These are phyloP conservation scores for Euclidia mi DNA, from an alignment of 2,888 invertebrate genomes.

Conservation along the genomic window DNA sequence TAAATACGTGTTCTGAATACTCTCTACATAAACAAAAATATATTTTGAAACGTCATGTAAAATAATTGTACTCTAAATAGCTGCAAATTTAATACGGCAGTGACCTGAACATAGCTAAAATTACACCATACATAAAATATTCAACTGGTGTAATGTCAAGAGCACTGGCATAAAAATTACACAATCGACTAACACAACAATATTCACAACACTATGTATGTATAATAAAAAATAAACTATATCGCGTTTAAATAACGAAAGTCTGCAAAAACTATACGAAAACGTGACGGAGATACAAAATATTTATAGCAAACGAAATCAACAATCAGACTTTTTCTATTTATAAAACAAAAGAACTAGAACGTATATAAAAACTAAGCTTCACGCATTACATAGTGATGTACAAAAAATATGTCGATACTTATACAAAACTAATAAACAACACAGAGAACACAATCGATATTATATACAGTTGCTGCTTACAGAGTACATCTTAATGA, in stretches of 20 bases:
- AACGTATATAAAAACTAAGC: conserved; percentile 32
- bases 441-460: conserved; percentile 65
- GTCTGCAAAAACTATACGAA: not conserved
- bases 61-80: not conserved
- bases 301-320: conserved; percentile 21
- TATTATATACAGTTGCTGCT: conserved; percentile 56
- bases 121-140: not conserved
- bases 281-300: conserved; percentile 25
- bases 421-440: conserved; percentile 47
- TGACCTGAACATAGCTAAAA: not conserved
- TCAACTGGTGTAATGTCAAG: conserved; percentile 4
- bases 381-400: conserved; percentile 15
- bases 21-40: too few relatives aligned
- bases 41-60: not conserved
- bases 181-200: conserved; percentile 13
- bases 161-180: conserved; percentile 11
- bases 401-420: conserved; percentile 26
- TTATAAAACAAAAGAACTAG: conserved; percentile 22
- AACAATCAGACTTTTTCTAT: conserved; percentile 19
- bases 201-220: conserved; percentile 21
- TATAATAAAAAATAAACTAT: conserved; percentile 4
- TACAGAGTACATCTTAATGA: conserved; percentile 31
- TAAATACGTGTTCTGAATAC: too few relatives aligned
- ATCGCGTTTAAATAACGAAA: not conserved
- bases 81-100: not conserved